Conservation (phyloP, 2,797 vertebrate genomes). For the Calcarius lapponicus region DNA sequence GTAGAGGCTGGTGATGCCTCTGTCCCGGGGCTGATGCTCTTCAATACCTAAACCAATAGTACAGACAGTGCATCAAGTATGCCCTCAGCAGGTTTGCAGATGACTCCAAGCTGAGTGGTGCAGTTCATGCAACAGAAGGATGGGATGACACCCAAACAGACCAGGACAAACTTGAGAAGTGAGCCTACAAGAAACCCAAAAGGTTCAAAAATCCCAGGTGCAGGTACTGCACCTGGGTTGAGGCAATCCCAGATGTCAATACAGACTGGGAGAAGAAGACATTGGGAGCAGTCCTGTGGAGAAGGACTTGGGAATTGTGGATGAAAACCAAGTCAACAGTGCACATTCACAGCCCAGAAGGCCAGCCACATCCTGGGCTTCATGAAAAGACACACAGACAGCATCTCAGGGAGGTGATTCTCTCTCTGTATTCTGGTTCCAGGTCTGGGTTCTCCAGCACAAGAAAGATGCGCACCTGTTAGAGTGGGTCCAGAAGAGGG, state of each 20-base stretch:
- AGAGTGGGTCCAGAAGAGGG: background rate
- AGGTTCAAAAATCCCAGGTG: background rate
- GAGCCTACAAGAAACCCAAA: background rate
- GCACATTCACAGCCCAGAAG: background rate
- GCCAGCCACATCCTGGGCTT: background rate
- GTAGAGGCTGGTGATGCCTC: background rate
- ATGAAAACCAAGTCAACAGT: background rate
- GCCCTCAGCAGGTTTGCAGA: background rate
- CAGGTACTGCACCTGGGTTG: background rate
- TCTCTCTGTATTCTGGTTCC: background rate
- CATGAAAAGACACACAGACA: too few species aligned
- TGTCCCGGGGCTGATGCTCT: background rate
- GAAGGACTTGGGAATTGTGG: background rate
- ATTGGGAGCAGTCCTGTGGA: background rate
- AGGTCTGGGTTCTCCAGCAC: background rate
- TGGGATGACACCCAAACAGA: background rate
- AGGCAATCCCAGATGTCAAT: too few species aligned
- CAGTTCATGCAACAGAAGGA: background rate
- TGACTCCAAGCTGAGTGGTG: background rate
- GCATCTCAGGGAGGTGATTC: background rate
- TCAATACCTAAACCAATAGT: background rate
- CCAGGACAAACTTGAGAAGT: background rate
- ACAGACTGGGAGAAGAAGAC: background rate
- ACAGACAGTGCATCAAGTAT: background rate
- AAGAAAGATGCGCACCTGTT: background rate